Percentiles rank a stretch among this genome's conserved stretches.
Evolutionary conservation across 2,113 vertebrate species (phyloP).

Genomic region (Ptilorrhoa leucosticta): DNA sequence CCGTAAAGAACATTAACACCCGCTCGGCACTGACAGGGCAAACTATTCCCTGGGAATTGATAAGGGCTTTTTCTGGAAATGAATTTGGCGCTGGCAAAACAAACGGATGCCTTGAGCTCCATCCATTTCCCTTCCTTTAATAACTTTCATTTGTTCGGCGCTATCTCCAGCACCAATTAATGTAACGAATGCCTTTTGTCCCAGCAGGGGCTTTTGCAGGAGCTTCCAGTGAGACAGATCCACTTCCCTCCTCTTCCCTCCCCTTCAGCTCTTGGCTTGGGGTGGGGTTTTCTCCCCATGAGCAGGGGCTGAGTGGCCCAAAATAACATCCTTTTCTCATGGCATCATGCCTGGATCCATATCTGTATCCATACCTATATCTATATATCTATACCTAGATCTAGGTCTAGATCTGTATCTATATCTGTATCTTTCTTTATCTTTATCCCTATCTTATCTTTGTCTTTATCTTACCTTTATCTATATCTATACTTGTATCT

Average conservation of each 20-base stretch:
- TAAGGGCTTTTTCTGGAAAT: constrained; percentile 67
- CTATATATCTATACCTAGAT: background rate
- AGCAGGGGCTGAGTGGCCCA: background rate
- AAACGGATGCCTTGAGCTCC: constrained; percentile 36
- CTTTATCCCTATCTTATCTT: background rate
- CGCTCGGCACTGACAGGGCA: constrained; percentile 34
- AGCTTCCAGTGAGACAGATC: background rate
- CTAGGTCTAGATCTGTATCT: background rate
- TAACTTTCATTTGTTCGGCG: constrained; percentile 64
- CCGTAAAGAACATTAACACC: constrained; percentile 64
- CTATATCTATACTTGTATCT: background rate
- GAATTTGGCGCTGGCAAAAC: constrained; percentile 63
- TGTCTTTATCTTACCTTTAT: background rate
- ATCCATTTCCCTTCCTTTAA: constrained; percentile 65
- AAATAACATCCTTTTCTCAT: background rate
- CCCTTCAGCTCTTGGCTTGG: background rate
- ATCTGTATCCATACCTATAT: no score
- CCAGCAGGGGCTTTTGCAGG: background rate
- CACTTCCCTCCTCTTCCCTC: background rate
- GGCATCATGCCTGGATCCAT: background rate
- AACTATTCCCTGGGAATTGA: constrained; percentile 66
- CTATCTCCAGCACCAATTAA: constrained; percentile 43
- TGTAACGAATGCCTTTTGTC: constrained; percentile 51
- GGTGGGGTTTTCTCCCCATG: background rate
- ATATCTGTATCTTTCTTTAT: background rate